Conservation (phyloP, 2,797 vertebrate genomes). For the Amniataba percoides region DNA sequence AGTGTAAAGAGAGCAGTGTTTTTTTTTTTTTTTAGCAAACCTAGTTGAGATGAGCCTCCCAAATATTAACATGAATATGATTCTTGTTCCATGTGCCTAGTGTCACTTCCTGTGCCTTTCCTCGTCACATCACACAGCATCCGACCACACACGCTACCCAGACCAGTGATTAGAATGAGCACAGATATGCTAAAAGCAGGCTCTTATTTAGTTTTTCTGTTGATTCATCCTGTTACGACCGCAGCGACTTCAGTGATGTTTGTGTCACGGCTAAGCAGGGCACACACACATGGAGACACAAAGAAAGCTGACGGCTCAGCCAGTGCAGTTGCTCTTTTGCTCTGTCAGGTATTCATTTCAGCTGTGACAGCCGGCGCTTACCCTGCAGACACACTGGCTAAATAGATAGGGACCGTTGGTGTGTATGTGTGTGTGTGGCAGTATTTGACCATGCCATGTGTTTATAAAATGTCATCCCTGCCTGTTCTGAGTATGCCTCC, state of each 20-base stretch:
- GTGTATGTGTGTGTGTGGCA: conserved; percentile 37
- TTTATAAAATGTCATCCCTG: conserved; percentile 61
- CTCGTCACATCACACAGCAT: conserved; percentile 1
- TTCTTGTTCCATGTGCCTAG: background rate
- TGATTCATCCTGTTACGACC: conserved; percentile 55
- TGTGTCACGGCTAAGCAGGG: conserved; percentile 56
- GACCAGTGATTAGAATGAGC: conserved; percentile 49
- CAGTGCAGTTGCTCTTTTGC: conserved; percentile 73
- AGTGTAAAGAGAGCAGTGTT: too few relatives aligned
- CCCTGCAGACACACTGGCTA: conserved; percentile 75
- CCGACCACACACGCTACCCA: conserved; percentile 8
- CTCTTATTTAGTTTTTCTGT: conserved; percentile 49
- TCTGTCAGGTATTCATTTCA: conserved; percentile 81
- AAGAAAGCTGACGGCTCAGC: conserved; percentile 73
- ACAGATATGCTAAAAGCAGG: conserved; percentile 45
- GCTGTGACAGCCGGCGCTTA: conserved; percentile 72
- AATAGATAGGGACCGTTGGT: conserved; percentile 64
- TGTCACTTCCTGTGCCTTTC: conserved; percentile 19
- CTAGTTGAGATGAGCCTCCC: background rate
- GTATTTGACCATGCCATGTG: conserved; percentile 55
- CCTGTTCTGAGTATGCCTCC: conserved; percentile 43
- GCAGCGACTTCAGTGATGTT: conserved; percentile 51
- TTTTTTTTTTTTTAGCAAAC: background rate
- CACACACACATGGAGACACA: conserved; percentile 51
- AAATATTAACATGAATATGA: background rate